Base-by-base conservation (phyloP, 1,140 invertebrate species). In the Leptonema lineaticorne region DNA sequence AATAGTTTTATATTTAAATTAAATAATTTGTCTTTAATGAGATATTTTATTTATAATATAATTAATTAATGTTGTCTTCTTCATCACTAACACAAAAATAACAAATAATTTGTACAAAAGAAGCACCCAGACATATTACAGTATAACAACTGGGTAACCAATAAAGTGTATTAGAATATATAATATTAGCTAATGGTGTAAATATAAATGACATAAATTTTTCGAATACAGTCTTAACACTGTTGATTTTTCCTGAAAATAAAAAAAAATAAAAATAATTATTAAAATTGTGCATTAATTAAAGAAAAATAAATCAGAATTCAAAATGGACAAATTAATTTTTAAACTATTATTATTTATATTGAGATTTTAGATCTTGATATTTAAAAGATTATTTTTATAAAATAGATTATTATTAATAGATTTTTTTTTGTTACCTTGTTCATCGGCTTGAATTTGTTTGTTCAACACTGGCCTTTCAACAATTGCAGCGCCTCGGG, bases 211-310 rank as follows among this genome's bases (percentile, higher is more conserved):
- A 79, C 1, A 77, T 77, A 24, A 79, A 79, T 3, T 78, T 79
- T 70, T 82, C 79, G 16, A 82, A 48, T 3, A 77, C 78, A 30
- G 81, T 70, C 29, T n/a, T n/a, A n/a, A 82, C 76, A 66, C 79
- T 79, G 75, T 81, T 81, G 63, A 82, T 81, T 79, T 81, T 82
- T 74, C 81, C 81, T 82, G 76, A 59, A 78, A 63, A 24, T 8
- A 45, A 33, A 77, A 69, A 50, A 63, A 28, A 7, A 59, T 33
- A 33, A 33, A 11, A 6, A 33, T n/a, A n/a, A n/a, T n/a, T n/a
- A n/a, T n/a, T n/a, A n/a, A n/a, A n/a, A n/a, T n/a, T n/a, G n/a
- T n/a, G n/a, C n/a, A n/a, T n/a, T n/a, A n/a, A n/a, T n/a, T n/a
- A n/a, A n/a, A n/a, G n/a, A n/a, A n/a, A n/a, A n/a, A n/a, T n/a